A percentile compares a stretch with the other conserved stretches of the same genome.
Evolutionary conservation across 2,113 vertebrate genomes (phyloP).

Genomic region (Sapayoa aenigma): DNA sequence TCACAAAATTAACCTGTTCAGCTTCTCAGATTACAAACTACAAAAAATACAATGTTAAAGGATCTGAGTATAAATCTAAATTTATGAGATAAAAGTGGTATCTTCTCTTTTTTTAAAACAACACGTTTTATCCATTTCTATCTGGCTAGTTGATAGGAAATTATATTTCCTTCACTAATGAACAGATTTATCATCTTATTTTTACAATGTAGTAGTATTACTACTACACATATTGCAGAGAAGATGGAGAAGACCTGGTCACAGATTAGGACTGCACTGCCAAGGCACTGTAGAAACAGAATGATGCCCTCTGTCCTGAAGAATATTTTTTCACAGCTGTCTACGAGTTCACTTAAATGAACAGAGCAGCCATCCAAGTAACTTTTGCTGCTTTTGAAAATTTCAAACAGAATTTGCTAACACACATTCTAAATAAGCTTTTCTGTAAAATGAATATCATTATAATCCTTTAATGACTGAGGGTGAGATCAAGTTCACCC

Average conservation of each 20-base stretch:
- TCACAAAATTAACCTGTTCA: neutral
- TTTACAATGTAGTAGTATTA: too few species aligned
- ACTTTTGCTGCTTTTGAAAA: neutral
- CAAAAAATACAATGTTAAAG: neutral
- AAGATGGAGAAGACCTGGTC: neutral
- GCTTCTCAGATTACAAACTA: neutral
- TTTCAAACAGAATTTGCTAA: slow-evolving; percentile 16
- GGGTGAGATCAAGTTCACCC: slow-evolving; percentile 1
- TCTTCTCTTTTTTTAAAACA: neutral
- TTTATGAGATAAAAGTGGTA: neutral
- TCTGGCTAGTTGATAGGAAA: neutral
- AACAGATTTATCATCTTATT: slow-evolving; percentile 4
- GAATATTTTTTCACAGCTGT: slow-evolving; percentile 12
- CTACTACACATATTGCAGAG: too few species aligned
- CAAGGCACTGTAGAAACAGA: neutral
- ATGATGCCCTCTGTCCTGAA: neutral
- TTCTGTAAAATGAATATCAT: neutral
- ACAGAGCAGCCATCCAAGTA: neutral
- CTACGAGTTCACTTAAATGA: neutral
- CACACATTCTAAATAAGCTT: neutral
- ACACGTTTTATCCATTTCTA: neutral
- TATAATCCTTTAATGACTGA: slow-evolving; percentile 26
- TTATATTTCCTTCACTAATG: neutral
- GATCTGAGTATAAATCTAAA: neutral
- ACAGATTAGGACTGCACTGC: neutral